Evolutionary conservation across 2,797 vertebrate genomes (phyloP), one percentile per base, ranked within the genome.

Genomic region (Gadopsis marmoratus): DNA sequence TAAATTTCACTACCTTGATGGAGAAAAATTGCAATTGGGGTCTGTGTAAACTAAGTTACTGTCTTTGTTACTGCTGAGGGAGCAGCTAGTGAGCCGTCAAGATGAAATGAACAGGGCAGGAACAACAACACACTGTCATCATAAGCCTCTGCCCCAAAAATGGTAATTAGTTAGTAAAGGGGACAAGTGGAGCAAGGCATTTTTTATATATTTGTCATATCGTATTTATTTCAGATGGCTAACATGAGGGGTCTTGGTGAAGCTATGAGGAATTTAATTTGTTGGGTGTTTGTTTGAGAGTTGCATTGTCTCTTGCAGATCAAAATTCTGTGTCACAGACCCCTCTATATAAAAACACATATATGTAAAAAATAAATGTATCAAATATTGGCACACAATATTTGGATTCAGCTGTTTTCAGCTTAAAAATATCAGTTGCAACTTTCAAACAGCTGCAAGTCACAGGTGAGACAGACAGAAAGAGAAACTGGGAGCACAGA

Each of bases 41-140:
- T 77, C 81, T 83, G 78, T 85, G 78, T 89, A 86, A 90, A 91
- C 79, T 59, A 70, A 79, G 71, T 71, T 68, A 73, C 68, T 81
- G 82, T 79, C 77, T 74, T 76, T 59, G 74, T 83, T 51, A 7
- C 59, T 51, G 79, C 82, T 69, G 76, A 76, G 86, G n/a, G 73
- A 81, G 75, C 82, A 88, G 79, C 82, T 85, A 79, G 54, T 76
- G 71, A 86, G 70, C 67, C 9, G 39, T 85, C 88, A 82, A 68
- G 82, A 73, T 79, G 81, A 88, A 87, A 74, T 83, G 85, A 87
- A 76, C 41, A 0, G 47, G 79, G 78, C 81, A 79, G 77, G 70
- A 91, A 62, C 77, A 86, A 82, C 82, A 90, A 84, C 78, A 82
- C 10, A 2, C 71, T 59, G 72, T 72, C 86, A 78, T 75, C 74